phyloP scores from a whole-genome alignment of 2,113 vertebrate genomes.

The Fukomys damarensis region DNA sequence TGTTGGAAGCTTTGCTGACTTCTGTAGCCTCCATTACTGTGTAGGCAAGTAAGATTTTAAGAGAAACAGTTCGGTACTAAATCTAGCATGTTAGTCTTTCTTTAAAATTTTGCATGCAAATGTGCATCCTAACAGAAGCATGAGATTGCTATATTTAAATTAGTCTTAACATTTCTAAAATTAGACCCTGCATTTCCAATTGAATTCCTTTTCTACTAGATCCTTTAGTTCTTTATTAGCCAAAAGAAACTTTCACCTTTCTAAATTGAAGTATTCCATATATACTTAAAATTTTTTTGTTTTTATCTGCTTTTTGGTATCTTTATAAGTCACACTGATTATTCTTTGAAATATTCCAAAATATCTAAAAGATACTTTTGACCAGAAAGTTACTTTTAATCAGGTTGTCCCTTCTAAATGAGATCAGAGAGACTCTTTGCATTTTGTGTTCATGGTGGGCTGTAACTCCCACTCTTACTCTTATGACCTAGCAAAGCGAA shows the following conservation, averaged over 20 bases:
- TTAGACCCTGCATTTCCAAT: slow-evolving; percentile 67
- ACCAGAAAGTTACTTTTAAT: not conserved
- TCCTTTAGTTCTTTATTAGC: slow-evolving; percentile 46
- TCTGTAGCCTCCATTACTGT: slow-evolving; percentile 90
- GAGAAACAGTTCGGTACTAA: slow-evolving; percentile 86
- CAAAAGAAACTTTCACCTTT: slow-evolving; percentile 26
- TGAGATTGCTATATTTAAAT: slow-evolving; percentile 82
- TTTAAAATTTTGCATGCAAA: slow-evolving; percentile 86
- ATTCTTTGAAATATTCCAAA: slow-evolving; percentile 49
- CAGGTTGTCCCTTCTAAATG: not conserved
- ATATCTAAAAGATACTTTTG: slow-evolving; percentile 28
- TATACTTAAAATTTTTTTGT: slow-evolving; percentile 46
- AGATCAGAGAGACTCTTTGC: not conserved
- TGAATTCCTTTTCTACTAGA: slow-evolving; percentile 79
- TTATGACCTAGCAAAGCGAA: slow-evolving; percentile 10
- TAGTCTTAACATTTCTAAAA: slow-evolving; percentile 79
- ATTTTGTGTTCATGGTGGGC: not conserved
- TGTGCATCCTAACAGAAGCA: slow-evolving; percentile 87
- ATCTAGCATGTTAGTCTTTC: slow-evolving; percentile 86
- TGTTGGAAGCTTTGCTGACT: slow-evolving; percentile 92
- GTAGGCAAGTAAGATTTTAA: slow-evolving; percentile 91
- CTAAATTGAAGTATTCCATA: slow-evolving; percentile 15
- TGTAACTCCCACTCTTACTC: not conserved
- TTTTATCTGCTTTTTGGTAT: slow-evolving; percentile 49
- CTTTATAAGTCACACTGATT: slow-evolving; percentile 43